Evolutionary conservation across 2,888 invertebrate species (phyloP), one percentile per base, ranked within the genome.

Genomic region (Gryllus longicercus): DNA sequence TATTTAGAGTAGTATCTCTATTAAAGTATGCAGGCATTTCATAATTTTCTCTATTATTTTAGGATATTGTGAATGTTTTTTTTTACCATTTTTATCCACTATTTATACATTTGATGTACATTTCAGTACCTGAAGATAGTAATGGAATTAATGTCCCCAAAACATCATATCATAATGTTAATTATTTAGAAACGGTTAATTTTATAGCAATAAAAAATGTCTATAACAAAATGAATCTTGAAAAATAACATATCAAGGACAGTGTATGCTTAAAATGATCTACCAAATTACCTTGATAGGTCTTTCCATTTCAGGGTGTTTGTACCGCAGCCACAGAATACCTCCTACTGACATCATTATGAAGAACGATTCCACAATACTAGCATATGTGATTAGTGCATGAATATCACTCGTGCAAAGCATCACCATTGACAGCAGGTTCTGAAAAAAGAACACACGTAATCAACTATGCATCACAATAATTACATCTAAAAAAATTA

Each of bases 361-460:
- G 88, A 97, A 97, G 86, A 96, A 93, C 49, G 96, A 95, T 87
- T 97, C 97, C 76, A 97, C 96, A 84, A 97, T 95, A 80, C 95
- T 95, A 85, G 95, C 94, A 86, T 97, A 97, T 3, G 96, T 96
- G 84, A 97, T 97, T 79, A 97, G 89, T 50, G 93, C 91, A 84
- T 94, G 94, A 79, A 97, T 91, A 87, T 97, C 94, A 85, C 93
- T 93, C 10, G 95, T 94, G 81, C 93, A 91, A 84, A 97, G 87
- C 95, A 96, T 96, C 79, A 95, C 86, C 81, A 97, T 88, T 0
- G 96, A 96, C 82, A 97, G 89, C 82, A 93, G 85, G 88, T 95
- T 95, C 96, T 96, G 88, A 82, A 90, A 89, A 83, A 82, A 83
- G n/a, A 50, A 76, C 10, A 14, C 23, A 76, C 14, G 38, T 76